A percentile compares a stretch with the other conserved stretches of the same genome.
Evolutionary conservation across 1,140 invertebrate genomes (phyloP).

Genomic region (Dreissena polymorpha): DNA sequence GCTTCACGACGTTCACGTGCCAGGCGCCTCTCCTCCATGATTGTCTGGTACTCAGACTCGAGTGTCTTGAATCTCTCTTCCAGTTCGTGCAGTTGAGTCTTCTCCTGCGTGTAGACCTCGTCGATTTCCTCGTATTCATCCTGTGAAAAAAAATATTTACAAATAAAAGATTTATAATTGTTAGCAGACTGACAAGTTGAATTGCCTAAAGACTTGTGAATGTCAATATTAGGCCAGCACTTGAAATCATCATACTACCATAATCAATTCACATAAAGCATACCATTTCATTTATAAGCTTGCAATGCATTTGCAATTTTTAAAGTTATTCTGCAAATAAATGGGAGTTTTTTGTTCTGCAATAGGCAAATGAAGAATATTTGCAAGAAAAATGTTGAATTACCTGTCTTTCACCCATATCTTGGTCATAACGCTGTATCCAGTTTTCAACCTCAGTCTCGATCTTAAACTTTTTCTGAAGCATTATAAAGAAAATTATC

Average conservation of each 20-base stretch:
- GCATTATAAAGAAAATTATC: slow-evolving; percentile 2
- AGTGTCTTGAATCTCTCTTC: slow-evolving; percentile 78
- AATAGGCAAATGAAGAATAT: no score
- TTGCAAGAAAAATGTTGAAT: no score
- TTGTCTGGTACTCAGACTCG: slow-evolving; percentile 76
- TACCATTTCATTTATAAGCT: background rate
- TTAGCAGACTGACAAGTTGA: no score
- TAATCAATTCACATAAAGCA: background rate
- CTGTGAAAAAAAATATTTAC: slow-evolving; percentile 57
- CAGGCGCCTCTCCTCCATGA: slow-evolving; percentile 74
- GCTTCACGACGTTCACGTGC: slow-evolving; percentile 74
- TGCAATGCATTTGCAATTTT: no score
- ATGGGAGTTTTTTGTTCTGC: no score
- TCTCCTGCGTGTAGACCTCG: slow-evolving; percentile 76
- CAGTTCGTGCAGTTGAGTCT: slow-evolving; percentile 78
- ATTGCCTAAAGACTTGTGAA: no score
- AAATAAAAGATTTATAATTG: no score
- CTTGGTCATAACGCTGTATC: slow-evolving; percentile 78
- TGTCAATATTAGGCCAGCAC: no score
- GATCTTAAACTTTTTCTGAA: slow-evolving; percentile 78
- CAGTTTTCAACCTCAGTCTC: slow-evolving; percentile 79
- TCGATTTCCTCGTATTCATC: slow-evolving; percentile 79
- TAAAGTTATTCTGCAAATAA: no score
- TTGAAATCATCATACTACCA: no score
- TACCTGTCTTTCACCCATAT: slow-evolving; percentile 79